These are phyloP conservation scores for Neuroterus valhalla DNA, from an alignment of 1,140 invertebrate species.

Conservation along the genomic window DNA sequence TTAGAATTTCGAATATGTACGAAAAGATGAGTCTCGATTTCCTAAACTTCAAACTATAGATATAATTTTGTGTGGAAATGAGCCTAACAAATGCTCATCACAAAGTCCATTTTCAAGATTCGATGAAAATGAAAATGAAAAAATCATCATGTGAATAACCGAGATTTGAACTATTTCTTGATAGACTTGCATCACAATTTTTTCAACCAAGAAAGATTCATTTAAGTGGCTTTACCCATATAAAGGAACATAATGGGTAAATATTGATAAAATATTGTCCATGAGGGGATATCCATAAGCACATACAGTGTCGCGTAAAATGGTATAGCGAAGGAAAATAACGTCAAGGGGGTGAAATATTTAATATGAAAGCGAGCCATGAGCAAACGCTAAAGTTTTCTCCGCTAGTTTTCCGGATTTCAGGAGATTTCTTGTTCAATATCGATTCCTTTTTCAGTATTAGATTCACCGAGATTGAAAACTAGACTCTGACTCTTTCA, in stretches of 20 bases:
- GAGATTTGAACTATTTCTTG: too few species aligned
- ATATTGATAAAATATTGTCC: constrained; percentile 29
- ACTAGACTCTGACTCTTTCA: constrained; percentile 18
- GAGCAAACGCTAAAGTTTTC: constrained; percentile 13
- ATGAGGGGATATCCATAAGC: constrained; percentile 14
- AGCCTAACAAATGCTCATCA: too few species aligned
- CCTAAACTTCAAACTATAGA: too few species aligned
- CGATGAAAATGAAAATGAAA: too few species aligned
- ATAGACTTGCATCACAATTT: background rate
- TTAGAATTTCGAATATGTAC: too few species aligned
- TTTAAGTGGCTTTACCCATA: background rate
- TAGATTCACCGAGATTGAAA: constrained; percentile 25
- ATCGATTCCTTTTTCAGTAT: constrained; percentile 31
- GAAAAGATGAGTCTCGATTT: too few species aligned
- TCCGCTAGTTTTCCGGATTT: constrained; percentile 14
- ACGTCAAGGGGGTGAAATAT: constrained; percentile 24
- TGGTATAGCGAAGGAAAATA: constrained; percentile 27
- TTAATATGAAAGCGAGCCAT: constrained; percentile 26
- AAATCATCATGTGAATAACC: too few species aligned
- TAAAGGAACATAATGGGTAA: background rate
- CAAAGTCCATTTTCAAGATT: too few species aligned
- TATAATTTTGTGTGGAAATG: too few species aligned
- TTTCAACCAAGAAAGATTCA: background rate
- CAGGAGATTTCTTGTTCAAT: constrained; percentile 19
- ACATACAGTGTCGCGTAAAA: constrained; percentile 21